Base-by-base conservation (phyloP, 2,113 vertebrate species). In the Thamnaconus septentrionalis region DNA sequence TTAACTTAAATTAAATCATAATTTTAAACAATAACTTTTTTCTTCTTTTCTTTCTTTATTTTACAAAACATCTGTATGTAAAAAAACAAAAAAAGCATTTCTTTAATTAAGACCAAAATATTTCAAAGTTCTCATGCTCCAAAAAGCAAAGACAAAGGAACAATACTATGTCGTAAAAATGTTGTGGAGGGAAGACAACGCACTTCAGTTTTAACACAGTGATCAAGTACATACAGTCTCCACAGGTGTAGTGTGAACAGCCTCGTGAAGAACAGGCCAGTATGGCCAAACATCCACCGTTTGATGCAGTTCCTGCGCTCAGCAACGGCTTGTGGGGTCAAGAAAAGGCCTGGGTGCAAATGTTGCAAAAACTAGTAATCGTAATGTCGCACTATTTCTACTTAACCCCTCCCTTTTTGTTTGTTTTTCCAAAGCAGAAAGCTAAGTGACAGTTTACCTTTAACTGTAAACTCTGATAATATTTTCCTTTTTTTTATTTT, bases 221-320 rank as follows among this genome's bases (percentile, higher is more conserved):
- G 89, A 92, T 90, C 91, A 87, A 90, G 93, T 92, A 96, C 92
- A 94, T 91, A 91, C 90, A 87, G 86, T 91, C 91, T 87, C 84
- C 92, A 93, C 93, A 89, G 94, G 92, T 92, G 71, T 41, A 5
- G 68, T n/a, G 91, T 91, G 87, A 91, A 82, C 73, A 87, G 80
- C 82, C 88, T 78, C 64, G 52, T 86, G 88, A 88, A 88, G 82
- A 89, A 88, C 80, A 91, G 90, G 91, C 91, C 91, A 94, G 90
- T 94, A 93, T 94, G 91, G 94, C 94, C 93, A 91, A 91, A 92
- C 92, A 94, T 94, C 92, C 93, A 92, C 93, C 90, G 90, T 93
- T 93, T 92, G 93, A 87, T 90, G 90, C 92, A 91, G 91, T 92
- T 90, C 91, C 91, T 93, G 89, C 92, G 92, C 94, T 91, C 84